Conservation (phyloP, 1,140 invertebrate species). For the Branchinecta lynchi region DNA sequence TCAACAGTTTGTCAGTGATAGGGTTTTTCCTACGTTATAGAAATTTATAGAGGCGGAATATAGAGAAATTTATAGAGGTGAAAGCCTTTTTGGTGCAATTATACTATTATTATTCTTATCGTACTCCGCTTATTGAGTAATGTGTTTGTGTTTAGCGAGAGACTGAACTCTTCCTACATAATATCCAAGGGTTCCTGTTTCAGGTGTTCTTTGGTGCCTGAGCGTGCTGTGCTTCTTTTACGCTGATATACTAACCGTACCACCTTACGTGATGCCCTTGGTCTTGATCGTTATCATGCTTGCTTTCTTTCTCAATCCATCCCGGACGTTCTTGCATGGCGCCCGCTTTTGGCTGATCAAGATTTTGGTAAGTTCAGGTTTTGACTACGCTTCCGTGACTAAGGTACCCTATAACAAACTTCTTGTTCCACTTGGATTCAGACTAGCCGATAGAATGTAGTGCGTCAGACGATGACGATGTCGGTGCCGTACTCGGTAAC, state of each 20-base stretch:
- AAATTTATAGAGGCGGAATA: too few species aligned
- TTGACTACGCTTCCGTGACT: background rate
- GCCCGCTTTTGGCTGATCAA: constrained; percentile 50
- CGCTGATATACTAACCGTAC: constrained; percentile 68
- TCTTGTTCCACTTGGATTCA: too few species aligned
- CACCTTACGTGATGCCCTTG: constrained; percentile 77
- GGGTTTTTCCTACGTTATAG: too few species aligned
- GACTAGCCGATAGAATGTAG: background rate
- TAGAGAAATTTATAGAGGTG: too few species aligned
- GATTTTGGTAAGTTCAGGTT: constrained; percentile 35
- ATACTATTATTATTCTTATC: too few species aligned
- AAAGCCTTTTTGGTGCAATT: too few species aligned
- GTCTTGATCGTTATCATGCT: constrained; percentile 71
- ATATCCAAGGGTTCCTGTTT: constrained; percentile 40
- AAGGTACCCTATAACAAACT: too few species aligned
- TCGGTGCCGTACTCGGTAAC: too few species aligned
- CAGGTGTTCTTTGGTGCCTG: constrained; percentile 87
- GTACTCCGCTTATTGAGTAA: too few species aligned
- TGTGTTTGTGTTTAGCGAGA: too few species aligned
- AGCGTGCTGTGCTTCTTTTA: constrained; percentile 57
- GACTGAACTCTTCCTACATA: too few species aligned
- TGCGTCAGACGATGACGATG: background rate
- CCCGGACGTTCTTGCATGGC: constrained; percentile 78
- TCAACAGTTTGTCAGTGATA: too few species aligned
- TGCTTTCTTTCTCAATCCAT: constrained; percentile 77